Evolutionary conservation across 2,797 vertebrate genomes (phyloP).

Genomic region (Vultur gryphus): DNA sequence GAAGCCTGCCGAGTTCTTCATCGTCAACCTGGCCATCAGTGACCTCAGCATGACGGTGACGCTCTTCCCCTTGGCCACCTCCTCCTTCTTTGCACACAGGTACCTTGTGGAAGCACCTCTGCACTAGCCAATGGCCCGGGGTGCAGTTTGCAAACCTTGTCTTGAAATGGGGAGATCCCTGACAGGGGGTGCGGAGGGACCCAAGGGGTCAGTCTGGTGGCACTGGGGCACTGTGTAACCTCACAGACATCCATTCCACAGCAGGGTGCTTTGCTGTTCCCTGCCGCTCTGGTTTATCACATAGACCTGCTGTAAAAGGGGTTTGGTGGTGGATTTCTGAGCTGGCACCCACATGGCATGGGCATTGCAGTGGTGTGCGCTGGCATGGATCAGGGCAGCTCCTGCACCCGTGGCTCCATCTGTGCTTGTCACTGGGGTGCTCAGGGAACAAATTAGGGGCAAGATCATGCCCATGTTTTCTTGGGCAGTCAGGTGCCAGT

Average conservation of each 20-base stretch:
- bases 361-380: background rate
- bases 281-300: background rate
- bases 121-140: fast-evolving
- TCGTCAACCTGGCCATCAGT: conserved; percentile 85
- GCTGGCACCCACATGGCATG: fast-evolving
- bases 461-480: fast-evolving
- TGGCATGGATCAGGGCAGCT: background rate
- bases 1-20: conserved; percentile 88
- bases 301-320: background rate
- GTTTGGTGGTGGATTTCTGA: background rate
- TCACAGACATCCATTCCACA: background rate
- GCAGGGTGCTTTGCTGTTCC: background rate
- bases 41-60: conserved; percentile 87
- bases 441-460: background rate
- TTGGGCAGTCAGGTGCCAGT: background rate
- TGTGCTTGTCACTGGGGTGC: background rate
- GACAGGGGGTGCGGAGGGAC: too few relatives aligned
- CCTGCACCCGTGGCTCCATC: background rate
- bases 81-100: conserved; percentile 86
- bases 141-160: background rate
- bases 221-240: background rate
- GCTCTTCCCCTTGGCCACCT: conserved; percentile 83
- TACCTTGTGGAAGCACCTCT: background rate
- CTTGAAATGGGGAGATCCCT: background rate
- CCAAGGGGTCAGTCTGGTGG: background rate